Evolutionary conservation across 2,113 vertebrate genomes (phyloP), one percentile per base, ranked within the genome.

Genomic region (Nanorana parkeri): DNA sequence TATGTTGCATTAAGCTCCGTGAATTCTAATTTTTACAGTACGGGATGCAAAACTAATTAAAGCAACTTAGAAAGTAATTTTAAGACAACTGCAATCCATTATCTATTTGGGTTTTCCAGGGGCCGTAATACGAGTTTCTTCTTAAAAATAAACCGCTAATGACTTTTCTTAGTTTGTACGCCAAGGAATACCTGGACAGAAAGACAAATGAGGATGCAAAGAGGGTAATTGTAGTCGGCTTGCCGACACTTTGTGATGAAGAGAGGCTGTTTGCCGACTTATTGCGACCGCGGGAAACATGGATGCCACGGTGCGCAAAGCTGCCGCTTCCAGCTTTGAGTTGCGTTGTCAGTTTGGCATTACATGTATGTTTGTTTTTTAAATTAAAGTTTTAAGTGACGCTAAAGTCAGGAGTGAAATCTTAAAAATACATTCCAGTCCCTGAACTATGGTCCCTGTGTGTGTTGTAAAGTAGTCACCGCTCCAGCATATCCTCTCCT

Each of bases 11-110:
- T 65, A 5, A 61, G 85, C 82, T 67, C 54, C 64, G 0, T 0
- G 51, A 81, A 81, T 64, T 58, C 52, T 73, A 51, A 52, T 61
- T 71, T 73, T 54, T 54, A 67, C 55, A n/a, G 36, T 41, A 36
- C 55, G n/a, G 24, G 72, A 72, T 72, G 68, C 68, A 81, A 73
- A 81, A 54, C 58, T 69, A 80, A 80, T 69, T 60, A 68, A 69
- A 78, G 54, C 11, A 61, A 69, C n/a, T 72, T 71, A 64, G 52
- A 61, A 80, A 52, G 56, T 71, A 64, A 54, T 52, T 60, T 64
- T 64, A 32, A 51, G 58, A 74, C 68, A 28, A 41, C 41, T 32
- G 47, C 54, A 55, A 56, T 74, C 68, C 56, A 41, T 66, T 55
- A 73, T 56, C 26, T 67, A 66, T 67, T 78, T 78, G 20, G 17